A percentile compares a stretch with the other conserved stretches of the same genome.
Evolutionary conservation across 92 coral and sea anemone species (phyloP).

Genomic region (Galaxea fascicularis): DNA sequence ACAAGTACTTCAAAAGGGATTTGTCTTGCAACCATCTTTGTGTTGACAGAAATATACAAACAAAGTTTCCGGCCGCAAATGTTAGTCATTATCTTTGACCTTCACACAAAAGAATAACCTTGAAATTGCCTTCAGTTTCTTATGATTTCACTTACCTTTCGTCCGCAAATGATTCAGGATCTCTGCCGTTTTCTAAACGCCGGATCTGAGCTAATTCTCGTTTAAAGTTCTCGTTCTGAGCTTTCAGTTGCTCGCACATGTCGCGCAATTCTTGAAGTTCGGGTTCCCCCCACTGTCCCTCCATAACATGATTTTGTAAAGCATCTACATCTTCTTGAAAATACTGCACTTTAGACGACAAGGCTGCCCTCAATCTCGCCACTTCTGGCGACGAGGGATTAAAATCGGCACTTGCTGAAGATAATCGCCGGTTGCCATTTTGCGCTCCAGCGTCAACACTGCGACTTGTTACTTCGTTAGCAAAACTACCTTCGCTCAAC

Average conservation of each 20-base stretch:
- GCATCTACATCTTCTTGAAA: conserved; percentile 87
- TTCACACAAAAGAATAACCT: neutral
- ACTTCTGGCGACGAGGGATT: conserved; percentile 70
- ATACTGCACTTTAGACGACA: conserved; percentile 78
- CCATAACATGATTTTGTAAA: conserved; percentile 77
- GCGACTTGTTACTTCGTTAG: neutral
- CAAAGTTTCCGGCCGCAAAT: conserved; percentile 33
- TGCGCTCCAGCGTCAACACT: conserved; percentile 16
- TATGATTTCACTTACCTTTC: conserved; percentile 66
- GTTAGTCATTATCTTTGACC: conserved; percentile 28
- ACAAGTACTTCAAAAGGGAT: conserved; percentile 14
- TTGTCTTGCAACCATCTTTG: conserved; percentile 4
- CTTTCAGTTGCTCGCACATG: conserved; percentile 80
- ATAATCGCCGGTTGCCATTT: conserved; percentile 45
- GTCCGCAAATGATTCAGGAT: conserved; percentile 43
- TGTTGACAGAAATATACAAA: conserved; percentile 48
- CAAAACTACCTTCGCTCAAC: conserved; percentile 56
- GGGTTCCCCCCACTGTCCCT: conserved; percentile 73
- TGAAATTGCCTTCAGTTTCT: neutral
- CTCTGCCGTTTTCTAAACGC: conserved; percentile 70
- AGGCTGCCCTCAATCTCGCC: conserved; percentile 74
- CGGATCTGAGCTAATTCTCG: conserved; percentile 66
- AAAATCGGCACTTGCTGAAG: conserved; percentile 27
- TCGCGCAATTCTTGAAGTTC: conserved; percentile 80
- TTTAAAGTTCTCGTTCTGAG: conserved; percentile 75